Conservation (phyloP, 37 sponge, comb jelly and placozoan species). For the Eunapius fragilis region DNA sequence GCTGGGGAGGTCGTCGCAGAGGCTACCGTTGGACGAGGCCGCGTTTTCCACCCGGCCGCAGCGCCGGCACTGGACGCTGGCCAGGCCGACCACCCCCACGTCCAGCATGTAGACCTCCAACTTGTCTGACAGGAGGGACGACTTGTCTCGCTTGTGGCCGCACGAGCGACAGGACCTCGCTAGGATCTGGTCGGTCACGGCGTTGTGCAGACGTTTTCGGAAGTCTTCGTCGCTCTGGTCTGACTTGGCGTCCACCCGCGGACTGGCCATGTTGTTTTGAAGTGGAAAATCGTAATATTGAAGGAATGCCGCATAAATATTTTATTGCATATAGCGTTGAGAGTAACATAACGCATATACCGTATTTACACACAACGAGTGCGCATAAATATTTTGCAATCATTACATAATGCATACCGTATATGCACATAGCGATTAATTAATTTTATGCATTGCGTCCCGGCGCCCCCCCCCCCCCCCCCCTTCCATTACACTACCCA, state of each 20-base stretch:
- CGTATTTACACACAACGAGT: too few species aligned
- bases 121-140: not conserved
- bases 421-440: not conserved
- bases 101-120: slow-evolving; percentile 24
- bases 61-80: slow-evolving; percentile 17
- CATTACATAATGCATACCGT: too few species aligned
- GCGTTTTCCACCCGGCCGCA: not conserved
- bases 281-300: too few species aligned
- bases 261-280: not conserved
- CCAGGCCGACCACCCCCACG: slow-evolving; percentile 5
- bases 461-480: too few species aligned
- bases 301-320: too few species aligned
- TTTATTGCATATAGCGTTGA: too few species aligned
- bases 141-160: not conserved
- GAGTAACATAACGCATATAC: too few species aligned
- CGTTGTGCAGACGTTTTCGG: not conserved
- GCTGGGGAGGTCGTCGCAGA: slow-evolving; percentile 1
- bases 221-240: not conserved
- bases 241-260: too few species aligned
- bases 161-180: not conserved
- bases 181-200: not conserved
- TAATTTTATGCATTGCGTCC: not conserved
- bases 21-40: slow-evolving; percentile 5
- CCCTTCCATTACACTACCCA: too few species aligned
- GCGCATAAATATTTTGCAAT: too few species aligned